A percentile compares a stretch with the other conserved stretches of the same genome.
Conservation (phyloP, 2,888 invertebrate species). For the Aquatica leii region DNA sequence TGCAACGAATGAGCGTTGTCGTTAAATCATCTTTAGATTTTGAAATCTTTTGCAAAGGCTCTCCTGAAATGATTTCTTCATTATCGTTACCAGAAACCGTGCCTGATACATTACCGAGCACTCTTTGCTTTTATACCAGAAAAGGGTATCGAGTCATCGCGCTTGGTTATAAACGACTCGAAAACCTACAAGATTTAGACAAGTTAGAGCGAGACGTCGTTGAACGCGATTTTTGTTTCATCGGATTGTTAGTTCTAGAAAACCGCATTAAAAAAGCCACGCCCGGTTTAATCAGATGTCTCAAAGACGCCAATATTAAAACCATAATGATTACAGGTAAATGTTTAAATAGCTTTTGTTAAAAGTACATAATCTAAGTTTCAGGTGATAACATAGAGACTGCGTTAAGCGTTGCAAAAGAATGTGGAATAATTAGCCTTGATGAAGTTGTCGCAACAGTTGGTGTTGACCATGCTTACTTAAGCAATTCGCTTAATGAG, state of each 20-base stretch:
- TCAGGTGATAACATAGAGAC: conserved; percentile 87
- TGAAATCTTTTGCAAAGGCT: conserved; percentile 89
- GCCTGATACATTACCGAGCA: conserved; percentile 77
- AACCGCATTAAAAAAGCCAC: conserved; percentile 93
- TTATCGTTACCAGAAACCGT: conserved; percentile 78
- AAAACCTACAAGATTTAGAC: conserved; percentile 72
- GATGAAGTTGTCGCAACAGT: conserved; percentile 22
- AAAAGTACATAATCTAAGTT: too few species aligned
- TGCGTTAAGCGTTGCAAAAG: conserved; percentile 89
- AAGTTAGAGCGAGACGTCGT: conserved; percentile 77
- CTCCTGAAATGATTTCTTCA: conserved; percentile 88
- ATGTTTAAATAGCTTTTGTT: too few species aligned
- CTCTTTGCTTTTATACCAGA: conserved; percentile 83
- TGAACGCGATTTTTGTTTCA: conserved; percentile 82
- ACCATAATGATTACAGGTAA: conserved; percentile 95
- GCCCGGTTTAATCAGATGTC: conserved; percentile 75
- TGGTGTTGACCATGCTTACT: not conserved
- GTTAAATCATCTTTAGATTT: conserved; percentile 76
- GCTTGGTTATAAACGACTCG: conserved; percentile 75
- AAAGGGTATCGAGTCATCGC: conserved; percentile 94
- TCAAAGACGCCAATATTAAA: conserved; percentile 85
- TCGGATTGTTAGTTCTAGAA: conserved; percentile 92
- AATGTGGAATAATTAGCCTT: conserved; percentile 81
- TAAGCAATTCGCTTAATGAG: not conserved
- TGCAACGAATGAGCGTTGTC: conserved; percentile 90